phyloP scores from a whole-genome alignment of 2,797 vertebrate genomes.

The Rachycentron canadum region DNA sequence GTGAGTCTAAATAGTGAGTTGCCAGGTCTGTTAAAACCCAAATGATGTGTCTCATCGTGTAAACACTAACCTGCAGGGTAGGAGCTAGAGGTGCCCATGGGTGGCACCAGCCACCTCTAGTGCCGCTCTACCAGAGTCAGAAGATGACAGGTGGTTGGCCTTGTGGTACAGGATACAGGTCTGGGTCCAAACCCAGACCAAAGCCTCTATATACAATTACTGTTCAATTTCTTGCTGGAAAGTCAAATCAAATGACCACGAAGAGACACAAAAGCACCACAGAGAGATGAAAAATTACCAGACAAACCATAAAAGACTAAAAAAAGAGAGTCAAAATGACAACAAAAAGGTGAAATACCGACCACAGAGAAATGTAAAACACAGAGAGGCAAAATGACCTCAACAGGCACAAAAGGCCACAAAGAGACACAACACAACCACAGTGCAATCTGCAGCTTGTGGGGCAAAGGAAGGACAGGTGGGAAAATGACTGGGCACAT shows the following conservation, averaged over 20 bases:
- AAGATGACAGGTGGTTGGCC: background rate
- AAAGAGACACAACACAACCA: background rate
- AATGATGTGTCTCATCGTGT: background rate
- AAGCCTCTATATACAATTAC: background rate
- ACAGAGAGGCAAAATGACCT: background rate
- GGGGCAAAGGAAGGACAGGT: constrained; percentile 36
- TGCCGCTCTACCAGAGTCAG: background rate
- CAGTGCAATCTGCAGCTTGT: background rate
- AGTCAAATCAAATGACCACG: background rate
- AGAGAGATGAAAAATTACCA: background rate
- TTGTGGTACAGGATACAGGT: too few species aligned
- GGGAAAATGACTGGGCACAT: constrained; percentile 7
- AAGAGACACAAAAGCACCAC: background rate
- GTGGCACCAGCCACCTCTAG: background rate
- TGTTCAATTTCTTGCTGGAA: background rate
- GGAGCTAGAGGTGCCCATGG: background rate
- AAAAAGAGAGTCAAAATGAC: background rate
- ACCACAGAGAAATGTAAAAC: background rate
- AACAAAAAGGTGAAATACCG: background rate
- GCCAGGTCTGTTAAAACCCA: background rate
- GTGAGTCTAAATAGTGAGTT: background rate
- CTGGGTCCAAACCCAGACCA: too few species aligned
- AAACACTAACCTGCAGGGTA: background rate
- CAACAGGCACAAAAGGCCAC: background rate
- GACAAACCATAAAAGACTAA: background rate